Base-by-base conservation (phyloP, 2,888 invertebrate species). In the Cantharis rustica region DNA sequence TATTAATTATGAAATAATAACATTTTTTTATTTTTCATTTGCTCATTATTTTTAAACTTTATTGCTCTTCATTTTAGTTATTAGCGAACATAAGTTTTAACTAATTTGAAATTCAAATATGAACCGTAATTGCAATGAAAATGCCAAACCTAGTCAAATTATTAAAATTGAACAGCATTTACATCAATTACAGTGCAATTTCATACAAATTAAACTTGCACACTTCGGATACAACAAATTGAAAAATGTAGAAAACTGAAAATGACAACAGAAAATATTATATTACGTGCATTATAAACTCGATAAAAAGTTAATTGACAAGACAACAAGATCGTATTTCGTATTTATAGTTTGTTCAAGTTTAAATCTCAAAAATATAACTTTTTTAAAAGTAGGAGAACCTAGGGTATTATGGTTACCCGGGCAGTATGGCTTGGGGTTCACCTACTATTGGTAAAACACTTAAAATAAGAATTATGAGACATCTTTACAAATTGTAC, bases 181-280 rank as follows among this genome's bases (percentile, higher is more conserved):
- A 66, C 64, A 66, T 66, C 64, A 66, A 66, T 66, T 66, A 66
- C 20, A n/a, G 20, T n/a, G n/a, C 64, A 66, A 66, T 66, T 66
- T 66, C 17, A 66, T 66, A 66, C 23, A 23, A 66, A 66, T 66
- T 66, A 20, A 66, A 66, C 64, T 66, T 66, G 64, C n/a, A n/a
- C n/a, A 47, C 47, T 7, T 5, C n/a, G n/a, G 47, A 47, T 47
- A 47, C 47, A 47, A 47, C n/a, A 47, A 47, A 47, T 47, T 47
- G n/a, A n/a, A 47, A 47, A 47, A 47, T 47, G n/a, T 47, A n/a
- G 7, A 47, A 47, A 47, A 47, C 47, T n/a, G 9, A n/a, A 47
- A 47, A 47, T 13, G 13, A 31, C 47, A n/a, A 47, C n/a, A 47
- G 47, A 47, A 47, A 5, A n/a, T 47, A 47, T 47, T n/a, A n/a